Base-by-base conservation (phyloP, 2,113 vertebrate species). In the Alectura lathami region DNA sequence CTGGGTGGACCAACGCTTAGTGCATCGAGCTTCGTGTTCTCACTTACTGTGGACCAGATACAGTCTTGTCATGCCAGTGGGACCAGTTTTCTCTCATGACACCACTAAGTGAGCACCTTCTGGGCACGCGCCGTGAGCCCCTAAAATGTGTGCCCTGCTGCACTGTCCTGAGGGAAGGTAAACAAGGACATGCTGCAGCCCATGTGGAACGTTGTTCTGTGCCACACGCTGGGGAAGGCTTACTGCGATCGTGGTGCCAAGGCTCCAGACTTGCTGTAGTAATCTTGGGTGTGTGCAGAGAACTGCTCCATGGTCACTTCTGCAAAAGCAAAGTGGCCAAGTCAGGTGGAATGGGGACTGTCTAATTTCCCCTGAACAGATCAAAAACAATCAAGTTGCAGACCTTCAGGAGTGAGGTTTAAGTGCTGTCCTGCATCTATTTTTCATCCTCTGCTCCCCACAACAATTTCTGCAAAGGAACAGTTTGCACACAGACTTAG, bases 41-140 rank as follows among this genome's bases (percentile, higher is more conserved):
- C 9, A 6, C 66, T 12, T 18, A 50, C 38, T 36, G 11, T 24
- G 42, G 29, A 50, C n/a, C 13, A 30, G n/a, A 16, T 4, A 4
- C 42, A 40, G 20, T 42, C 54, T 66, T 85, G 12, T 38, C 38
- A 36, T 63, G 29, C 40, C 34, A 11, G 29, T 36, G 18, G 18
- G 42, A 88, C 54, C 8, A 62, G 30, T 32, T 67, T 9, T 40
- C 40, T 57, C 27, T 29, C 24, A 29, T 84, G 36, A 21, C 1
- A 8, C 20, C 10, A 3, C 6, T 5, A 32, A 66, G 4, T 6
- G 70, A 54, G 50, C 23, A n/a, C 14, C 16, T 70, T 22, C 17
- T 66, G 67, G 13, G 4, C 17, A 14, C 0, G 0, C 15, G 6
- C 22, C 29, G 23, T 40, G 45, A 80, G 6, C 21, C 23, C 26